Evolutionary conservation across 2,113 vertebrate species (phyloP).

Genomic region (Coptodon rendalli): DNA sequence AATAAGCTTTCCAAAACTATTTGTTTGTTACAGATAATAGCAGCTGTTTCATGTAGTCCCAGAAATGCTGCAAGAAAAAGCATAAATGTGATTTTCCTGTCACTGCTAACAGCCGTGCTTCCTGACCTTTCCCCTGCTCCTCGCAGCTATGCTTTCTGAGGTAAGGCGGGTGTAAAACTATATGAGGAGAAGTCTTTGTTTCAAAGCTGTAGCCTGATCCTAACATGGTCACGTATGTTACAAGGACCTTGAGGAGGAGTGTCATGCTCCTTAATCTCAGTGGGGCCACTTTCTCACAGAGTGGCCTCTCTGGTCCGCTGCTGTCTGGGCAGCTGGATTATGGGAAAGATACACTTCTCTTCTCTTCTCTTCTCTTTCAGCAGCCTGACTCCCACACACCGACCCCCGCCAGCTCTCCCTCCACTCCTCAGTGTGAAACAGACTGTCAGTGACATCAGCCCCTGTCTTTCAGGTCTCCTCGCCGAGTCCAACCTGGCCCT

Average conservation of each 20-base stretch:
- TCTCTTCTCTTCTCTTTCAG: not conserved
- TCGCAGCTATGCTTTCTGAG: not conserved
- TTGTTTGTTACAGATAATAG: not conserved
- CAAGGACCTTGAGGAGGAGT: constrained; percentile 8
- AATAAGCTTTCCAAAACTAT: not conserved
- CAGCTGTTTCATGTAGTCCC: not conserved
- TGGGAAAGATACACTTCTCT: constrained; percentile 2
- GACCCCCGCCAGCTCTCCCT: not conserved
- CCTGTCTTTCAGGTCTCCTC: constrained; percentile 22
- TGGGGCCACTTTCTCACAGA: constrained; percentile 51
- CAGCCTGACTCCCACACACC: not conserved
- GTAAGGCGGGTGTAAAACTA: not conserved
- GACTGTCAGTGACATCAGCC: constrained; percentile 44
- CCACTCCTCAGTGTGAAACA: not conserved
- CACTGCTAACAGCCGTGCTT: not conserved
- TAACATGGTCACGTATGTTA: constrained; percentile 34
- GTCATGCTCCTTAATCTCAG: constrained; percentile 51
- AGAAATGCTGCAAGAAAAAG: not conserved
- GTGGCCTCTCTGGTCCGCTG: constrained; percentile 5
- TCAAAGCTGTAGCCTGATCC: constrained; percentile 11
- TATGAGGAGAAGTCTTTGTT: not conserved
- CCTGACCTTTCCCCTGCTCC: not conserved
- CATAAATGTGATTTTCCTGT: not conserved
- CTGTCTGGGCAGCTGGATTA: constrained; percentile 22
- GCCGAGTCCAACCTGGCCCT: constrained; percentile 1